phyloP scores from a whole-genome alignment of 1,140 invertebrate genomes.

The Apolygus lucorum region DNA sequence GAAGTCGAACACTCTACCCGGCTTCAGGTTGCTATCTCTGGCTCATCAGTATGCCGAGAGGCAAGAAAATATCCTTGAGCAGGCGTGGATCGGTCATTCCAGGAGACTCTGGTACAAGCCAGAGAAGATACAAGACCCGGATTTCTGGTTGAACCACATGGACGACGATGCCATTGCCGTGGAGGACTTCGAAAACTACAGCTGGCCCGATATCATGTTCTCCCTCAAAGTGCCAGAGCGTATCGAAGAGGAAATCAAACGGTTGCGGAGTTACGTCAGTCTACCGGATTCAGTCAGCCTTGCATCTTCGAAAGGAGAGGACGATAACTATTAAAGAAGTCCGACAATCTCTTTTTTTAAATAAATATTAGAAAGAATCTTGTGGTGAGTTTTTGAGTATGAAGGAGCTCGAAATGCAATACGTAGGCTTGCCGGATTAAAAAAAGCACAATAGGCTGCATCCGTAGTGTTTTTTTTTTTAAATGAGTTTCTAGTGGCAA shows the following conservation, averaged over 20 bases:
- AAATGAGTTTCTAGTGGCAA: too few species aligned
- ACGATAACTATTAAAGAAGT: too few species aligned
- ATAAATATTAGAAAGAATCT: too few species aligned
- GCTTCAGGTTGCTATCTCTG: neutral
- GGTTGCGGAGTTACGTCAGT: neutral
- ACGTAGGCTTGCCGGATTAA: too few species aligned
- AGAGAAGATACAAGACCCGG: neutral
- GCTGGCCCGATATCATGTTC: constrained; percentile 17
- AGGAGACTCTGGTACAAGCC: constrained; percentile 6
- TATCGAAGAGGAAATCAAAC: neutral
- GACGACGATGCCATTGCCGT: neutral
- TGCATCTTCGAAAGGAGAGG: neutral
- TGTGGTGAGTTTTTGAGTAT: too few species aligned
- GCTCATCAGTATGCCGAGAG: neutral
- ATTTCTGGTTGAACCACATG: constrained; percentile 13
- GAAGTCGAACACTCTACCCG: neutral
- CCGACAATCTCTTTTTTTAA: too few species aligned
- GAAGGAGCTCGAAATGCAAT: too few species aligned
- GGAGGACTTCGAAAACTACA: neutral
- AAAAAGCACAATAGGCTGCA: too few species aligned
- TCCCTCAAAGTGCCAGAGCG: neutral
- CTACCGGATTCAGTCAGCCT: neutral
- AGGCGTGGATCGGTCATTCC: constrained; percentile 13
- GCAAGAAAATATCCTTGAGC: constrained; percentile 7
- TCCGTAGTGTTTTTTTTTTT: too few species aligned